A percentile compares a stretch with the other conserved stretches of the same genome.
Conservation (phyloP, 2,888 invertebrate genomes). For the Polydrusus tereticollis region DNA sequence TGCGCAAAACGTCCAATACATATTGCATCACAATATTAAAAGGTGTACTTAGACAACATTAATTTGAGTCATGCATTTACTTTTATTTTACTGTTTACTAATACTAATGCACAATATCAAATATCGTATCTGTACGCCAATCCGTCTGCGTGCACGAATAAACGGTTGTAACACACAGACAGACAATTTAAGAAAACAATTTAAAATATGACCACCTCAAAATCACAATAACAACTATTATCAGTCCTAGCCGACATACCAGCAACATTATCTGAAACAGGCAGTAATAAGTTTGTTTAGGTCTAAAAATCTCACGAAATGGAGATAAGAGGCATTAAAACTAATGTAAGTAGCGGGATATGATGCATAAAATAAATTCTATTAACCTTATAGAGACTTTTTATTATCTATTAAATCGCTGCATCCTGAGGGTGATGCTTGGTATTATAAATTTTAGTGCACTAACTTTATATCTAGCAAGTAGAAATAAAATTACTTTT, state of each 20-base stretch:
- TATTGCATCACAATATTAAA: constrained; percentile 28
- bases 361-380: constrained; percentile 45
- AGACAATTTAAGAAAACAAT: no score
- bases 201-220: no score
- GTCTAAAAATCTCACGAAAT: constrained; percentile 33
- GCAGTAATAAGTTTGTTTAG: constrained; percentile 5
- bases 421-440: constrained; percentile 22
- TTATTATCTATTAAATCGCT: constrained; percentile 39
- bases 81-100: no score
- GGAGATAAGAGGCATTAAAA: constrained; percentile 43
- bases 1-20: constrained; percentile 2
- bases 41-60: constrained; percentile 23
- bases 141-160: no score
- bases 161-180: no score
- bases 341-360: constrained; percentile 47
- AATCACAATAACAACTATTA: no score
- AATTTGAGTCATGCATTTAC: neutral
- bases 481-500: neutral
- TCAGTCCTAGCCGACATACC: no score
- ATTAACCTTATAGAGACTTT: constrained; percentile 46
- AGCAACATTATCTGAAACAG: constrained; percentile 19
- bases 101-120: no score
- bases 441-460: constrained; percentile 1
- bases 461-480: neutral
- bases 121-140: no score